Percentiles rank a stretch among this genome's conserved stretches.
Evolutionary conservation across 2,797 vertebrate species (phyloP).

Genomic region (Podargus strigoides): DNA sequence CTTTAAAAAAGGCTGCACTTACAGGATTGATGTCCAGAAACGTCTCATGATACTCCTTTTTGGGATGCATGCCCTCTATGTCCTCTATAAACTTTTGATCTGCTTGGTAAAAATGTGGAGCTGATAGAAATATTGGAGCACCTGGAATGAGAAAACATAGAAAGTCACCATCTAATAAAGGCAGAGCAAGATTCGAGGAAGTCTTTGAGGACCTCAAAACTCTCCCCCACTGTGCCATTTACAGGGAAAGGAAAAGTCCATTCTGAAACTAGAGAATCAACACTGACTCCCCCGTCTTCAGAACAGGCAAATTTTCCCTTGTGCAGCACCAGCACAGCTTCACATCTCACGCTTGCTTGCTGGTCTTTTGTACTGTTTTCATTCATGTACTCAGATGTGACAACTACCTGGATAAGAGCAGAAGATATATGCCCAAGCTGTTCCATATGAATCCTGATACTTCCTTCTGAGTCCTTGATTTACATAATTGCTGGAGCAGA

Average conservation of each 20-base stretch:
- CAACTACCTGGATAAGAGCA: background rate
- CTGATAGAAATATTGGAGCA: slow-evolving; percentile 91
- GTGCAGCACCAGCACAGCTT: background rate
- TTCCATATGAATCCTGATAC: background rate
- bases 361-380: background rate
- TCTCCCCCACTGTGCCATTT: background rate
- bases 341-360: too few relatives aligned
- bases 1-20: slow-evolving; percentile 45
- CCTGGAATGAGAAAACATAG: slow-evolving; percentile 71
- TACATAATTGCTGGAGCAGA: background rate
- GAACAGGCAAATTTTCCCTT: background rate
- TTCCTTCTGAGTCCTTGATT: background rate
- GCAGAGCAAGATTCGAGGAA: background rate
- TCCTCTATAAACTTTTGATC: slow-evolving; percentile 80
- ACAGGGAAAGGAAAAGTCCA: background rate
- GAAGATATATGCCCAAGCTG: background rate
- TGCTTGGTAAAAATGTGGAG: slow-evolving; percentile 94
- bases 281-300: too few relatives aligned
- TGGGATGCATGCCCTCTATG: slow-evolving; percentile 85
- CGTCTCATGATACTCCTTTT: slow-evolving; percentile 85
- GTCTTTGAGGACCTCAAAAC: background rate
- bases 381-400: background rate
- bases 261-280: background rate
- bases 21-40: slow-evolving; percentile 90
- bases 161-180: background rate